Base-by-base conservation (phyloP, 1,140 invertebrate species). In the Diabrotica virgifera region DNA sequence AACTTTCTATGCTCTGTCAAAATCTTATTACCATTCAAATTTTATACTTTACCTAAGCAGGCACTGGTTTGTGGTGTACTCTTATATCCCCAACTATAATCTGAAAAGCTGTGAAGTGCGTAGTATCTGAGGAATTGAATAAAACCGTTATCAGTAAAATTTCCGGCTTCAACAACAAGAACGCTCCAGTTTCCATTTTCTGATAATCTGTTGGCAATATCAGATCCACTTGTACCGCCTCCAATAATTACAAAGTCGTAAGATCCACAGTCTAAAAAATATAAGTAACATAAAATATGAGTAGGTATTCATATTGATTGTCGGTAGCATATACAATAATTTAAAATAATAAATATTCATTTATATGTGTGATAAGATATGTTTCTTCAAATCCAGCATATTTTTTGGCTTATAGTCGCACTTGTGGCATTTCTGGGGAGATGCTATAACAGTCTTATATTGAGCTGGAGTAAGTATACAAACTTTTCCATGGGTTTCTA, bases 381-480 rank as follows among this genome's bases (percentile, higher is more conserved):
- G 92, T 68, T 82, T 79, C 76, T 93, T 93, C 1, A 94, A 80
- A 38, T 84, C 80, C 7, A 90, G 90, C 77, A 94, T 87, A 73
- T 86, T 91, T 75, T 87, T 88, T 36, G 87, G 84, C 36, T 74
- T 73, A 77, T 80, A 84, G 54, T 79, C 73, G 79, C 92, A 95
- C 73, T 89, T 87, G 77, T 94, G 90, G 76, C 92, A 94, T 69
- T 83, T 84, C 6, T 93, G 74, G 12, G 84, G 78, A 55, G 78
- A 81, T 10, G 85, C 81, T 63, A 91, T 76, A 9, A 89, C 76
- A 24, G 77, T 73, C 70, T 88, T 82, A 36, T 82, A 82, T 37
- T 80, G 70, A 11, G 81, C 78, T 58, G 75, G 75, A 52, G 86
- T 80, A 54, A 87, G 82, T 69, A 84, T 83, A 38, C 81, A 80